These are phyloP conservation scores for Exocentrus adspersus DNA, from an alignment of 2,888 invertebrate genomes.

Conservation along the genomic window DNA sequence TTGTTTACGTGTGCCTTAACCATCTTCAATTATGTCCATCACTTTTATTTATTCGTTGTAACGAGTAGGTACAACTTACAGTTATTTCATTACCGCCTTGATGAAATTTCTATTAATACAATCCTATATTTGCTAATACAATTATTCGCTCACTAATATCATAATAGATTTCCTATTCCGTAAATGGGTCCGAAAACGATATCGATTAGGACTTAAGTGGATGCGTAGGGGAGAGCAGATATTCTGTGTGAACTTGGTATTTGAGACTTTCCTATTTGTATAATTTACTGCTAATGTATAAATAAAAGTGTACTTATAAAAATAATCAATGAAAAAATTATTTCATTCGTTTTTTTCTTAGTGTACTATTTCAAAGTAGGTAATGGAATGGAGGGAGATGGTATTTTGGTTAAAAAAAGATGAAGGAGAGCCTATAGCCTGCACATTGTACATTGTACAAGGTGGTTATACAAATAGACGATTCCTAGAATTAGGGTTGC, in stretches of 20 bases:
- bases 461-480: background rate
- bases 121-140: constrained; percentile 5
- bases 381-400: background rate
- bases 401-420: constrained; percentile 1
- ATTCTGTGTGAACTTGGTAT: too few species aligned
- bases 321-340: too few species aligned
- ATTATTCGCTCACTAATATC: background rate
- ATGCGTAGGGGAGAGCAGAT: background rate
- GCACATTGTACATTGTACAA: constrained; percentile 9
- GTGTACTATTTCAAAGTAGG: background rate
- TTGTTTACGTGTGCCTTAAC: background rate
- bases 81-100: background rate
- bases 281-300: too few species aligned
- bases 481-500: constrained; percentile 23
- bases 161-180: background rate
- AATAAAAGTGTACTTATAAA: too few species aligned
- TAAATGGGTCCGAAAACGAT: background rate
- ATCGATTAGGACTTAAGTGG: background rate
- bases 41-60: background rate
- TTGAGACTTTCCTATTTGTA: too few species aligned
- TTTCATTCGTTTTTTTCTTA: background rate
- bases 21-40: background rate
- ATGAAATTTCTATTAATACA: constrained; percentile 5
- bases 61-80: too few species aligned
- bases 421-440: constrained; percentile 7